These are phyloP conservation scores for Mizuhopecten yessoensis DNA, from an alignment of 1,140 invertebrate genomes.

Conservation along the genomic window DNA sequence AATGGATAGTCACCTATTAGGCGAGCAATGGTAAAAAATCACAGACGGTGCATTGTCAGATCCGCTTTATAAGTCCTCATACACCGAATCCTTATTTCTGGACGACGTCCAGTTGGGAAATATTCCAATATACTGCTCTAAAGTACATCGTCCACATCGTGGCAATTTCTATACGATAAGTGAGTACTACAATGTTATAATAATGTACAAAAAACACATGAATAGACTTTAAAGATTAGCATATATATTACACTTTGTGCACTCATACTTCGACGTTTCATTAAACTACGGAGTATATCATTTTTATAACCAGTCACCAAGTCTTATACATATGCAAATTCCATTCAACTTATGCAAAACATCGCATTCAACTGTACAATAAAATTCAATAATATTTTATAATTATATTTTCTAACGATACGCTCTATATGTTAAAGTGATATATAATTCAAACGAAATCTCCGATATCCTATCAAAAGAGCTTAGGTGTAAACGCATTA, in stretches of 20 bases:
- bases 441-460: neutral
- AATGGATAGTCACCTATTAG: too few relatives aligned
- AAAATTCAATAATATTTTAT: neutral
- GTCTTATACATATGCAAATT: too few relatives aligned
- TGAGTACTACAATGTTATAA: neutral
- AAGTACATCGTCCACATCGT: constrained; percentile 3
- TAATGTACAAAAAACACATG: neutral
- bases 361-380: neutral
- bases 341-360: neutral
- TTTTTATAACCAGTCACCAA: neutral
- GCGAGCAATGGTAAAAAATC: too few relatives aligned
- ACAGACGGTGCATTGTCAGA: too few relatives aligned
- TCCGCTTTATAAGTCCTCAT: too few relatives aligned
- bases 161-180: neutral
- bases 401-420: neutral
- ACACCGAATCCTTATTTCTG: neutral
- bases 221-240: neutral
- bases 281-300: too few relatives aligned
- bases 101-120: neutral
- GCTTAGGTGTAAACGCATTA: neutral
- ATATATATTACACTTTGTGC: neutral
- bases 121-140: neutral
- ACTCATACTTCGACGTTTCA: too few relatives aligned
- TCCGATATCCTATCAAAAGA: neutral
- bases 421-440: neutral